Evolutionary conservation across 2,113 vertebrate species (phyloP).

Genomic region (Empidonax alnorum): DNA sequence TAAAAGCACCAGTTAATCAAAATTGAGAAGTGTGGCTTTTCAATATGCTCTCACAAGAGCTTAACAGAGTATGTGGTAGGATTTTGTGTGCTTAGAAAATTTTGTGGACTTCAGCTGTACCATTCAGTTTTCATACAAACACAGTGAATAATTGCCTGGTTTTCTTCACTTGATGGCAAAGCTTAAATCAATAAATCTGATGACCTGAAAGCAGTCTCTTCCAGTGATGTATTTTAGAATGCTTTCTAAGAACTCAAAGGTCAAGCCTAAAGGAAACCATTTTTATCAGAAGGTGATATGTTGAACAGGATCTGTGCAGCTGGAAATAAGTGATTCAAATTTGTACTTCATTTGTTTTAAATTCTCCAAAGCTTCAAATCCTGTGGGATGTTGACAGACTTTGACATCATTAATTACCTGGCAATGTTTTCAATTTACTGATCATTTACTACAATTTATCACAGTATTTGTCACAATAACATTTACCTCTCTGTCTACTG

Average conservation of each 20-base stretch:
- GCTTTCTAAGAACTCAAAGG: neutral
- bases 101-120: neutral
- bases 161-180: neutral
- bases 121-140: neutral
- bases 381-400: neutral
- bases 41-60: neutral
- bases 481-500: neutral
- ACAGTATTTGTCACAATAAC: neutral
- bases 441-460: neutral
- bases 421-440: neutral
- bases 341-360: neutral
- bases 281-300: neutral
- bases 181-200: conserved; percentile 25
- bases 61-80: neutral
- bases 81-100: neutral
- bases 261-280: neutral
- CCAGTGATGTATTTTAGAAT: neutral
- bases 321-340: neutral
- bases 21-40: neutral
- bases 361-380: neutral
- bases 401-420: conserved; percentile 1
- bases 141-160: neutral
- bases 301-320: neutral
- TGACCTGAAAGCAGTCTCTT: neutral
- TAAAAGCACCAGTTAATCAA: neutral